Percentiles rank a stretch among this genome's conserved stretches.
phyloP scores from a whole-genome alignment of 2,888 invertebrate species.

The Amphipyra tragopoginis region DNA sequence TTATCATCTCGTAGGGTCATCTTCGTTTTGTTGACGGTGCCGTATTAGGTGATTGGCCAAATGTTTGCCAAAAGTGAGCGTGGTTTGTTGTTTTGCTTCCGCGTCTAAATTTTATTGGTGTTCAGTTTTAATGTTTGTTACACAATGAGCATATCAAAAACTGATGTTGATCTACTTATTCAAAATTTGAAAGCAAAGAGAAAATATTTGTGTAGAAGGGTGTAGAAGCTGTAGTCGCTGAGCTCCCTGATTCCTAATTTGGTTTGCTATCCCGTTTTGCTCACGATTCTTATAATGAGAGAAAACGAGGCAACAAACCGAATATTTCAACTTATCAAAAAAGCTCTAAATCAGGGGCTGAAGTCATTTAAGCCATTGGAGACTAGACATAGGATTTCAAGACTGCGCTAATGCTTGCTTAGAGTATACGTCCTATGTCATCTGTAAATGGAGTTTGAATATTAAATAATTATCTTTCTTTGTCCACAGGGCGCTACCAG shows the following conservation, averaged over 20 bases:
- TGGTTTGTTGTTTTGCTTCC: constrained; percentile 13
- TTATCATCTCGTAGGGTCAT: constrained; percentile 31
- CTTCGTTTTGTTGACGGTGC: constrained; percentile 17
- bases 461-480: constrained; percentile 41
- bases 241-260: too few relatives aligned
- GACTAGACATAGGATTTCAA: background rate
- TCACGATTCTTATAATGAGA: too few relatives aligned
- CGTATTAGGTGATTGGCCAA: constrained; percentile 26
- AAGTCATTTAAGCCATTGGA: background rate
- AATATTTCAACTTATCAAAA: too few relatives aligned
- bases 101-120: constrained; percentile 12
- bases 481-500: constrained; percentile 80
- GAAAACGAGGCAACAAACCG: too few relatives aligned
- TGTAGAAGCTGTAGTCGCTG: too few relatives aligned
- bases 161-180: too few relatives aligned
- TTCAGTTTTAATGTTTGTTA: constrained; percentile 1
- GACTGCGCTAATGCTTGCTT: background rate
- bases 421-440: background rate
- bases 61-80: constrained; percentile 30
- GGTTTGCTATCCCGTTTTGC: too few relatives aligned
- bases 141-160: too few relatives aligned
- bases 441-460: background rate
- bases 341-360: background rate
- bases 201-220: too few relatives aligned
- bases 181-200: too few relatives aligned